Conservation (phyloP, 1,140 invertebrate species). For the Papilio polyxenes region DNA sequence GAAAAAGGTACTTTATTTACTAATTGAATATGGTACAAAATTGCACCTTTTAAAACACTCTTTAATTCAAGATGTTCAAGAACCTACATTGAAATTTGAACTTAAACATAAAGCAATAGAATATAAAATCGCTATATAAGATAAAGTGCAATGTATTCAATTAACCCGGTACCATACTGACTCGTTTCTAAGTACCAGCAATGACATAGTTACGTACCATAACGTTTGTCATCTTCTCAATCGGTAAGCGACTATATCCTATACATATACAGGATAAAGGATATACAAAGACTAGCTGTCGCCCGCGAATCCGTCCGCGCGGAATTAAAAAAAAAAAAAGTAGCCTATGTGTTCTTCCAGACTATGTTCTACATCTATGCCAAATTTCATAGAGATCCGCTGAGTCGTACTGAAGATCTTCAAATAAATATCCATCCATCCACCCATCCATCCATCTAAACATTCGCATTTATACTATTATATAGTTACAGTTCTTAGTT, state of each 20-base stretch:
- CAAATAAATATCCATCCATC: too few species aligned
- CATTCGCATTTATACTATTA: too few species aligned
- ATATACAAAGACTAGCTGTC: too few species aligned
- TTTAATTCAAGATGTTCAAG: background rate
- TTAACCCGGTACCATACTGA: slow-evolving; percentile 28
- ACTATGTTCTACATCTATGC: too few species aligned
- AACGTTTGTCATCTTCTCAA: background rate
- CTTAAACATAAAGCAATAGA: background rate
- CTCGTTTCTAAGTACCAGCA: background rate
- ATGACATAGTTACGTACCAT: background rate
- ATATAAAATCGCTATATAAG: background rate
- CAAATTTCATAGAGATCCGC: too few species aligned
- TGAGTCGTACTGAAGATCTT: too few species aligned
- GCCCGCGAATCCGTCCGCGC: too few species aligned
- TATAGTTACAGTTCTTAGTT: too few species aligned
- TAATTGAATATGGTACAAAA: background rate
- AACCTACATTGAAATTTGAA: background rate
- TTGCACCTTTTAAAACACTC: background rate
- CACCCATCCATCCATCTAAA: too few species aligned
- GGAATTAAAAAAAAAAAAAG: too few species aligned
- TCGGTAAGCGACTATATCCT: background rate
- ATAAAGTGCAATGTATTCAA: background rate
- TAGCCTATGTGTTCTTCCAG: too few species aligned
- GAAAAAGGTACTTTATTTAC: background rate
- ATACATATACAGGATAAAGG: background rate